Evolutionary conservation across 37 sponge, comb jelly and placozoan genomes (phyloP).

Genomic region (Ianthella basta): DNA sequence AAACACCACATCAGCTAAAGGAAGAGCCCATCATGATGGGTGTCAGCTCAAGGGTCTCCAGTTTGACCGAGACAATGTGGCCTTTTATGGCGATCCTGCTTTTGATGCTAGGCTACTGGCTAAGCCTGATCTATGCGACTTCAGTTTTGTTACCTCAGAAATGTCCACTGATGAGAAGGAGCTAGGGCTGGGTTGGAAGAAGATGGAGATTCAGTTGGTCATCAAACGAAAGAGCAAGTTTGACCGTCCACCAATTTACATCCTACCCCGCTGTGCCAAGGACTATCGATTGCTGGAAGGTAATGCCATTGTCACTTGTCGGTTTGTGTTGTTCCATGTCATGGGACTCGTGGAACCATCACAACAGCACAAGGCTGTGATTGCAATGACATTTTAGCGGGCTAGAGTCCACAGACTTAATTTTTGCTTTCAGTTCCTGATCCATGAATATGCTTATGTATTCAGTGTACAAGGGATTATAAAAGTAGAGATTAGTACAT

Average conservation of each 20-base stretch:
- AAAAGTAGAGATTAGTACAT: no score
- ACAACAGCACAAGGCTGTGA: not conserved
- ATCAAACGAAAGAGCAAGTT: conserved; percentile 24
- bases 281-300: conserved; percentile 41
- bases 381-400: no score
- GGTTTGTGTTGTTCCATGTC: conserved; percentile 53
- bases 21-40: not conserved
- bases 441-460: no score
- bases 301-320: conserved; percentile 50
- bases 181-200: conserved; percentile 14
- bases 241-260: conserved; percentile 59
- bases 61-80: conserved; percentile 62
- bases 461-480: no score
- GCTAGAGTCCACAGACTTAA: no score
- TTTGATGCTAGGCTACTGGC: conserved; percentile 51
- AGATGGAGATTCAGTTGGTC: conserved; percentile 32
- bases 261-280: conserved; percentile 45
- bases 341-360: not conserved
- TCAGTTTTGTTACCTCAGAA: not conserved
- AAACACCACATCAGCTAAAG: not conserved
- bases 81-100: conserved; percentile 78
- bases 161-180: not conserved
- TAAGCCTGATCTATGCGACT: conserved; percentile 39
- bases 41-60: conserved; percentile 42
- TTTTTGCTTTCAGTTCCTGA: no score